Evolutionary conservation across 2,797 vertebrate species (phyloP), one percentile per base, ranked within the genome.

Genomic region (Halcyon badia): DNA sequence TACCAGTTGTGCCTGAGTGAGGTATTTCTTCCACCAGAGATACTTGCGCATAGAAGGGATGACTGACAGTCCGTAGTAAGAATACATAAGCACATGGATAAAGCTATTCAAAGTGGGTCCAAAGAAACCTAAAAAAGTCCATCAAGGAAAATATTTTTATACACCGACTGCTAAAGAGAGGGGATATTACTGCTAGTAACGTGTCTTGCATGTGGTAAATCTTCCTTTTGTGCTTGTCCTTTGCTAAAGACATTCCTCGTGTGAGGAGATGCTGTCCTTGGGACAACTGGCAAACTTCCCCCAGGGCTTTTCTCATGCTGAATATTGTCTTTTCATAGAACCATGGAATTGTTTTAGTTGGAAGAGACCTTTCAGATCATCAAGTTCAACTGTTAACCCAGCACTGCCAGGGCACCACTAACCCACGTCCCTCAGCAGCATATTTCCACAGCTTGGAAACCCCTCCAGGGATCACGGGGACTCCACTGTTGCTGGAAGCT

Each of bases 21-120:
- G 99, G 76, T 99, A 99, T 84, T 98, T 99, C 97, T 99, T 99
- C 99, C 99, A 99, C 99, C 99, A 99, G 22, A 99, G 98, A 73
- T 99, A 99, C 82, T 97, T 98, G 70, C 97, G 98, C 98, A 99
- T 99, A 5, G 98, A 98, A 15, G 98, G 99, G 92, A 99, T 98
- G 86, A 99, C 98, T 2, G 99, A 99, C 15, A 99, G 97, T 17
- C 99, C 98, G 0, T 99, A 99, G 66, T 99, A 99, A 35, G 98
- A 99, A 71, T 99, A 99, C 99, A 99, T 99, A 9, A 99, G 98
- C 69, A 99, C 98, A 1, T 99, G 99, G 94, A 99, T 99, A 94
- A 99, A 99, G 85, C 99, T 99, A 89, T 99, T 99, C 79, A 99
- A 96, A 20, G 98, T 99, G 31, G 99, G 99, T 73, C 99, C 99